These are phyloP conservation scores for Leucania comma DNA, from an alignment of 2,888 invertebrate species.

Conservation along the genomic window DNA sequence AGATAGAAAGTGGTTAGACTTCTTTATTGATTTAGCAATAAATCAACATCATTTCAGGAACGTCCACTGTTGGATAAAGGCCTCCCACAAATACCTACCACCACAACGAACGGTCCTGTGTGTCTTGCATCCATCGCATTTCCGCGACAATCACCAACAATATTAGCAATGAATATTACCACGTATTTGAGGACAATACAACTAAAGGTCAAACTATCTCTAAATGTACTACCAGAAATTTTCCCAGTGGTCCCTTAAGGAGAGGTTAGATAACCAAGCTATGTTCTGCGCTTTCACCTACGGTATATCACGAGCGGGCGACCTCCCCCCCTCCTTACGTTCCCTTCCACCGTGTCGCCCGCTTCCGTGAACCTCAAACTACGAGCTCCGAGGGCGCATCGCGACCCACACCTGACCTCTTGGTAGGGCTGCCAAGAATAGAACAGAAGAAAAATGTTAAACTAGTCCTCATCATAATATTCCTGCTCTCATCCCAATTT, in stretches of 20 bases:
- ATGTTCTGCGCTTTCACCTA: conserved; percentile 76
- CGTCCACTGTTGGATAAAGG: no score
- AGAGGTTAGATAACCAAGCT: conserved; percentile 70
- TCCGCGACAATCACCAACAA: no score
- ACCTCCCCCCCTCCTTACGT: conserved; percentile 29
- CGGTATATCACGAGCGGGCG: conserved; percentile 78
- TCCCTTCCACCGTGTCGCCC: conserved; percentile 46
- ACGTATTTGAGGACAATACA: conserved; percentile 5
- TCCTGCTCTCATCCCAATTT: background rate
- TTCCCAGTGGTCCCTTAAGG: conserved; percentile 61
- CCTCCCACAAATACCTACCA: no score
- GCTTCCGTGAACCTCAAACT: conserved; percentile 57
- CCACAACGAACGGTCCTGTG: no score
- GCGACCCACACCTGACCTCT: conserved; percentile 63
- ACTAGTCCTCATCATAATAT: background rate
- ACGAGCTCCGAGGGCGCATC: conserved; percentile 60
- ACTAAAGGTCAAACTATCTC: conserved; percentile 19
- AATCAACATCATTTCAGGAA: no score
- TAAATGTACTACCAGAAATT: conserved; percentile 41
- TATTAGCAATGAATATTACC: background rate
- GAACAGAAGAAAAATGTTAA: background rate
- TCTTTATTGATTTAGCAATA: background rate
- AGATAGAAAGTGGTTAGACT: background rate
- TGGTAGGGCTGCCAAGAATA: conserved; percentile 36
- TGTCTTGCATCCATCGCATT: no score